Base-by-base conservation (phyloP, 2,113 vertebrate genomes). In the Pithys albifrons region DNA sequence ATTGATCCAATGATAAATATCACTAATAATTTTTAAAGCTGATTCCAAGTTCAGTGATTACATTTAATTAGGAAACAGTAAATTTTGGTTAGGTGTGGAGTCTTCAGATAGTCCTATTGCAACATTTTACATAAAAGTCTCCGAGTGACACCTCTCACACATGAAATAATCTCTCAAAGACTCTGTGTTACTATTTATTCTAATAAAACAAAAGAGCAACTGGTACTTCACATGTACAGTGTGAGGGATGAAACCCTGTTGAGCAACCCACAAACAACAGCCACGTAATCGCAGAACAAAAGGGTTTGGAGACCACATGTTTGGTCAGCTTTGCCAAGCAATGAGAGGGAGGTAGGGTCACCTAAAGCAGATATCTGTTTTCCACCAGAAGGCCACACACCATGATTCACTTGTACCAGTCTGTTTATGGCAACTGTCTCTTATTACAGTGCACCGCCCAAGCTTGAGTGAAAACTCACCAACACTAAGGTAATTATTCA, bases 341-440 rank as follows among this genome's bases (percentile, higher is more conserved):
- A 15, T 89, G 85, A 84, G 69, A 89, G 79, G 91, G 94, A 96
- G 94, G 86, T 95, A 95, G 94, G 97, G 96, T 97, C 97, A 98
- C 97, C 97, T 98, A 94, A 96, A 97, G 95, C 90, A 98, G 98
- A 93, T 98, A 97, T 98, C 97, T 98, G 94, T 97, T 98, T 98
- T 97, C 97, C 94, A 95, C 94, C 97, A 97, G 93, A 94, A 97
- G 98, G 97, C 98, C 98, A 98, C 98, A 98, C 98, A 98, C 97
- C 93, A 94, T 70, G 97, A 95, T 95, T 95, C 97, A 74, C 96
- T 97, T 23, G 6, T 97, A 93, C 96, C 95, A 88, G 93, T 98
- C 97, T 98, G 98, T 98, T 98, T 98, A 98, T 97, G 98, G 97
- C 97, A 98, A 98, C 98, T 98, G 98, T 98, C 98, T 99, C 98